These are phyloP conservation scores for Saccopteryx leptura DNA, from an alignment of 2,113 vertebrate species.

Conservation along the genomic window DNA sequence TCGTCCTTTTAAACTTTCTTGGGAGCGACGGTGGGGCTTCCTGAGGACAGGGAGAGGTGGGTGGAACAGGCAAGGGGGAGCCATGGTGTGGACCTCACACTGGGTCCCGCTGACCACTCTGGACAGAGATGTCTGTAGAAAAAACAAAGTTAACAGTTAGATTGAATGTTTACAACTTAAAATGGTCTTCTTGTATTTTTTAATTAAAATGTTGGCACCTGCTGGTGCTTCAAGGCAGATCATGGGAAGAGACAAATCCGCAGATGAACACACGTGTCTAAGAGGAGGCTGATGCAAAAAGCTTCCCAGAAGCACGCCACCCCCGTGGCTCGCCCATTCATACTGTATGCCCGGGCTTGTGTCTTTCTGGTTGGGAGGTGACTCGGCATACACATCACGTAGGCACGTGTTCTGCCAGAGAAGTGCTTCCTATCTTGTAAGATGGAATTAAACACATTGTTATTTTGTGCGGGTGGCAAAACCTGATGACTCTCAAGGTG, in stretches of 20 bases:
- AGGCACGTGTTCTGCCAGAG: not conserved
- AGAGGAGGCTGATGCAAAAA: not conserved
- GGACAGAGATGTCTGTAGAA: not conserved
- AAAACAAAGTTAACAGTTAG: slow-evolving; percentile 32
- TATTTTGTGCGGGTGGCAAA: not conserved
- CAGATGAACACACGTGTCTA: not conserved
- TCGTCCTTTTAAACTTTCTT: not conserved
- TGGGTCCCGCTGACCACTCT: not conserved
- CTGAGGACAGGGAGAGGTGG: no score
- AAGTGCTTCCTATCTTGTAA: not conserved
- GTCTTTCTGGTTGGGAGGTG: slow-evolving; percentile 2
- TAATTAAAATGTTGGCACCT: slow-evolving; percentile 49
- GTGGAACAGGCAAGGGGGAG: not conserved
- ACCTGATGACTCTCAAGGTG: not conserved
- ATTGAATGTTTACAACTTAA: slow-evolving; percentile 32
- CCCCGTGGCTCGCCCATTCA: not conserved
- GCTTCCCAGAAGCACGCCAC: not conserved
- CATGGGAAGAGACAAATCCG: slow-evolving; percentile 3
- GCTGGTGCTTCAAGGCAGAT: not conserved
- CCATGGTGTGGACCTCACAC: not conserved
- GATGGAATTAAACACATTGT: not conserved
- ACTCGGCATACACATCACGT: not conserved
- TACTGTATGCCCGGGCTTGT: not conserved
- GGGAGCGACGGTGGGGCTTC: rapidly evolving
- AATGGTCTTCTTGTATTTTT: slow-evolving; percentile 47